Evolutionary conservation across 2,113 vertebrate species (phyloP).

Genomic region (Aramus guarauna): DNA sequence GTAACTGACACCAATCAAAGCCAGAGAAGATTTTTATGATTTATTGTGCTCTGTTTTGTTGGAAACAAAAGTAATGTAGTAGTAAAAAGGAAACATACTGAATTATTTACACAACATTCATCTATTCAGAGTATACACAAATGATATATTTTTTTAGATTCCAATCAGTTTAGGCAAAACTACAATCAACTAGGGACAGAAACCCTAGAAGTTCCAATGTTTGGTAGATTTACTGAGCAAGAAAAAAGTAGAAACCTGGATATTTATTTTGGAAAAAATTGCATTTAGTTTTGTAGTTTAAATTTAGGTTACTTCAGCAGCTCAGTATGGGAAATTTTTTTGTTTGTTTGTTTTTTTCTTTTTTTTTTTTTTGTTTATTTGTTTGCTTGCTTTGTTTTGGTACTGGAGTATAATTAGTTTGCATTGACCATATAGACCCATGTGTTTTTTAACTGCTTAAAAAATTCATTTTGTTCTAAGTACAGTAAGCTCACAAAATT

Average conservation of each 20-base stretch:
- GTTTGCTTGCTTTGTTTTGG: no score
- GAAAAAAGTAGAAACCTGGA: not conserved
- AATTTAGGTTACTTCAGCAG: not conserved
- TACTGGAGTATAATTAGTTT: not conserved
- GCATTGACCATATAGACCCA: not conserved
- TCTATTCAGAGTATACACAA: not conserved
- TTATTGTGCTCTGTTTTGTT: not conserved
- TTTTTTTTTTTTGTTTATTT: no score
- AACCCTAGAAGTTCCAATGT: accelerated
- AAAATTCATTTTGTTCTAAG: not conserved
- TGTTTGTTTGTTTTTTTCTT: no score
- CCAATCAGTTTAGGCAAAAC: not conserved
- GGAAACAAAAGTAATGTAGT: not conserved
- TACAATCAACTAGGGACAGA: not conserved
- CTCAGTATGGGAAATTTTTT: not conserved
- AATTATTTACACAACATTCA: not conserved
- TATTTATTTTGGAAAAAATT: not conserved
- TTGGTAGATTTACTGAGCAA: not conserved
- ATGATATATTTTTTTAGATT: not conserved
- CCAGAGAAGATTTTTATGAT: not conserved
- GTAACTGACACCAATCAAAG: not conserved
- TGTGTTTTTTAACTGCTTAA: not conserved
- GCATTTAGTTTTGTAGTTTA: not conserved
- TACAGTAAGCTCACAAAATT: not conserved
- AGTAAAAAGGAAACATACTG: not conserved